phyloP scores from a whole-genome alignment of 2,113 vertebrate species.

The Argyrosomus japonicus region DNA sequence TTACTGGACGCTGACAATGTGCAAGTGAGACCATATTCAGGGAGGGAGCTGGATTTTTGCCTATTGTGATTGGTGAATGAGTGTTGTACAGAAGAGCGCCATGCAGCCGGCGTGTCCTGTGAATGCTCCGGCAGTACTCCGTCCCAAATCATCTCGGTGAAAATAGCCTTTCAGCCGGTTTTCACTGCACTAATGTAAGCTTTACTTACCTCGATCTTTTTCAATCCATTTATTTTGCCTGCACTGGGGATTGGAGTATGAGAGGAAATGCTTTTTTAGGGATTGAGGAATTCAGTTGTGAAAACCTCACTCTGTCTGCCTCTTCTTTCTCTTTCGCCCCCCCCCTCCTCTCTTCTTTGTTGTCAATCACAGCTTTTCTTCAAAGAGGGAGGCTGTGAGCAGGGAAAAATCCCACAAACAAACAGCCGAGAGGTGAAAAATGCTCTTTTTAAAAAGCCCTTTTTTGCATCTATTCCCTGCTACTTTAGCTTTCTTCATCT shows the following conservation, averaged over 20 bases:
- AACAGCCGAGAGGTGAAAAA: constrained; percentile 62
- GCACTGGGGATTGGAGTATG: constrained; percentile 44
- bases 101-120: constrained; percentile 34
- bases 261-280: constrained; percentile 43
- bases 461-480: constrained; percentile 41
- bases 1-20: constrained; percentile 66
- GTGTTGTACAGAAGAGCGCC: constrained; percentile 40
- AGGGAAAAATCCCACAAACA: constrained; percentile 63
- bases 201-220: constrained; percentile 60
- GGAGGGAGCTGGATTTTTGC: constrained; percentile 63
- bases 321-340: constrained; percentile 42
- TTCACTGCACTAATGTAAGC: constrained; percentile 50
- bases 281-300: constrained; percentile 54
- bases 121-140: constrained; percentile 48
- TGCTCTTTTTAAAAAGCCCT: constrained; percentile 18
- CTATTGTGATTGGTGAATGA: constrained; percentile 72
- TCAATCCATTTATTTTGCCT: constrained; percentile 57
- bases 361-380: constrained; percentile 70
- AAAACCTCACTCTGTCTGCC: constrained; percentile 52
- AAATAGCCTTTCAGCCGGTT: constrained; percentile 59
- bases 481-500: constrained; percentile 45
- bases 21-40: constrained; percentile 66
- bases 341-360: constrained; percentile 45
- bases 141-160: constrained; percentile 37
- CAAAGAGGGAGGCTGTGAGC: constrained; percentile 50